These are phyloP conservation scores for Pristiophorus japonicus DNA, from an alignment of 2,113 vertebrate genomes.

Conservation along the genomic window DNA sequence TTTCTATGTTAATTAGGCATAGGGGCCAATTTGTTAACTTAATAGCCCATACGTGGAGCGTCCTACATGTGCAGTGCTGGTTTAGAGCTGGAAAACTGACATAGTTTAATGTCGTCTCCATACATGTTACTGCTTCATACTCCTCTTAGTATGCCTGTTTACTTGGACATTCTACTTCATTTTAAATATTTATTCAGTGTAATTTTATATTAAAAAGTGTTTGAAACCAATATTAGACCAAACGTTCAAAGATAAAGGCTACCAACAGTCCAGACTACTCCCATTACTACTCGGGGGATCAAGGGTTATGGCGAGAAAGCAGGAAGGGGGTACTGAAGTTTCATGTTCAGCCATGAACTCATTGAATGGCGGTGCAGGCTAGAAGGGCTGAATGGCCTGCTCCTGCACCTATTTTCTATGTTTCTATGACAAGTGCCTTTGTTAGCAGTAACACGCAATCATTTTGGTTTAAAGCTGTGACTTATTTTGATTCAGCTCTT, in stretches of 20 bases:
- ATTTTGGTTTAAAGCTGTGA: not conserved
- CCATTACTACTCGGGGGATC: no score
- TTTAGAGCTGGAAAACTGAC: not conserved
- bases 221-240: not conserved
- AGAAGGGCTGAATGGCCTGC: no score
- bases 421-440: no score
- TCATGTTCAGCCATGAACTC: no score
- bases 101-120: not conserved
- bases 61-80: not conserved
- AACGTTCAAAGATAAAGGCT: not conserved
- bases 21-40: not conserved
- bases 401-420: no score
- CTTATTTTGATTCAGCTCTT: not conserved
- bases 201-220: not conserved
- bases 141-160: not conserved
- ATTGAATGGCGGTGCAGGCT: no score
- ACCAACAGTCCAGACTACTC: not conserved
- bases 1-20: no score
- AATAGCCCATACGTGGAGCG: not conserved
- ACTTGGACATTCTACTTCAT: not conserved
- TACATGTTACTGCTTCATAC: not conserved
- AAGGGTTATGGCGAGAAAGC: no score
- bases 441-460: not conserved
- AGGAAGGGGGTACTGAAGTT: no score
- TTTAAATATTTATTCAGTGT: not conserved